These are phyloP conservation scores for Acanthis flammea DNA, from an alignment of 2,797 vertebrate genomes.

Conservation along the genomic window DNA sequence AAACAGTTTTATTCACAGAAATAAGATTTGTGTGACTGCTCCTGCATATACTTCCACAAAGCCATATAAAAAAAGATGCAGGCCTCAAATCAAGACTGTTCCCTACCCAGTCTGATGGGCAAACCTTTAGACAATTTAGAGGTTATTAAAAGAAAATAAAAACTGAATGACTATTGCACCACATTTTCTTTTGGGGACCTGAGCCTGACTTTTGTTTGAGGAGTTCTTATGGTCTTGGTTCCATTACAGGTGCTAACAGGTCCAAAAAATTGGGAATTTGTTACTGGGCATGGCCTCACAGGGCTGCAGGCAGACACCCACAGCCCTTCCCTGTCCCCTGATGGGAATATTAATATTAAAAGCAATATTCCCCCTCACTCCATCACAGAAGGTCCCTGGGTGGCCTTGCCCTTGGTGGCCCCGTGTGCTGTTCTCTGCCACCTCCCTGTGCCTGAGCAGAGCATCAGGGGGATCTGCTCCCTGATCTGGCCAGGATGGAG, in stretches of 20 bases:
- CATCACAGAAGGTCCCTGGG: neutral
- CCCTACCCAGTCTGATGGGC: neutral
- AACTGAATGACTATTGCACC: neutral
- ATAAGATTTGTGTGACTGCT: neutral
- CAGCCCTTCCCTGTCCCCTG: neutral
- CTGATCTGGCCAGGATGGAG: no score
- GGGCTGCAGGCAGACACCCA: neutral
- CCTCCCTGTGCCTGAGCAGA: neutral
- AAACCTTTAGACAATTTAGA: neutral
- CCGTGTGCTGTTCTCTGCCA: neutral
- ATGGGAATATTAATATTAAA: no score
- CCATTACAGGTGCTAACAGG: neutral
- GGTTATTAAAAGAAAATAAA: neutral
- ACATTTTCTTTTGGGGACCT: neutral
- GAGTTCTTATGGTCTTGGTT: neutral
- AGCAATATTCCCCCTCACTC: no score
- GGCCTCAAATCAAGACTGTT: neutral
- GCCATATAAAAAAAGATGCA: neutral
- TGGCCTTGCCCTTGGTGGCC: no score
- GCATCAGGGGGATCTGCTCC: neutral
- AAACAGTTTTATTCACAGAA: neutral
- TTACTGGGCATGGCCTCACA: neutral
- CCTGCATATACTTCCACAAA: neutral
- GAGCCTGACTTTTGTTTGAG: neutral
- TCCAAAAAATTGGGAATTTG: neutral